A percentile compares a stretch with the other conserved stretches of the same genome.
Evolutionary conservation across 2,888 invertebrate species (phyloP).

Genomic region (Lepetodrilus schrolli): DNA sequence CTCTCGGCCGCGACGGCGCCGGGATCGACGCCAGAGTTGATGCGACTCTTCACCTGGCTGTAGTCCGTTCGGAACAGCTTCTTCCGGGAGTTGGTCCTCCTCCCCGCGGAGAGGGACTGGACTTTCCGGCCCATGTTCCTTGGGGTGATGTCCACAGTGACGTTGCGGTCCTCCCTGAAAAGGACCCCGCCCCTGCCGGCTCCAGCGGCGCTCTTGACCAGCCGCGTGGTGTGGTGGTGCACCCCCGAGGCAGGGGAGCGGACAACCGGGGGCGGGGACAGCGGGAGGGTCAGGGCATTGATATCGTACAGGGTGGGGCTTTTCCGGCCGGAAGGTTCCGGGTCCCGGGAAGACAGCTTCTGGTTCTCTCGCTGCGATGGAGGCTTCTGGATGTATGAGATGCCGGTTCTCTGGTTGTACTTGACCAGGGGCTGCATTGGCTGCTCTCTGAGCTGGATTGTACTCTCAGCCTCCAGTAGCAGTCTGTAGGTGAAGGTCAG

Average conservation of each 20-base stretch:
- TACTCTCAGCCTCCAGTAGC: constrained; percentile 33
- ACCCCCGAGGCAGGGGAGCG: background rate
- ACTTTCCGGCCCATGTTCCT: constrained; percentile 58
- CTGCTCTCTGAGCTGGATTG: too few relatives aligned
- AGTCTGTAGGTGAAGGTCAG: constrained; percentile 34
- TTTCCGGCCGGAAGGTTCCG: background rate
- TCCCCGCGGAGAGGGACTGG: constrained; percentile 33
- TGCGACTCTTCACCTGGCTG: constrained; percentile 7
- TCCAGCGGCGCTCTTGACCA: background rate
- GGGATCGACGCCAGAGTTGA: constrained; percentile 16
- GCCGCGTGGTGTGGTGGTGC: background rate
- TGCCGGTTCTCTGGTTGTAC: background rate
- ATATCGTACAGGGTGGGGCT: constrained; percentile 21
- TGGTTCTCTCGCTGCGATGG: background rate
- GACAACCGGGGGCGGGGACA: background rate
- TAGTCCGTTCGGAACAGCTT: background rate
- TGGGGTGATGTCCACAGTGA: constrained; percentile 59
- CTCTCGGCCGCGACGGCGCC: background rate
- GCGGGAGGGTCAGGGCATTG: background rate
- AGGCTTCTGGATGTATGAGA: background rate
- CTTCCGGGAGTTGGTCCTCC: background rate
- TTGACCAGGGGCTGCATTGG: background rate
- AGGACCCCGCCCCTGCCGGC: constrained; percentile 9
- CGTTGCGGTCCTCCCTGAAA: constrained; percentile 52
- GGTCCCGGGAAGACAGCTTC: background rate